Base-by-base conservation (phyloP, 2,888 invertebrate species). In the Brenthis hecate region DNA sequence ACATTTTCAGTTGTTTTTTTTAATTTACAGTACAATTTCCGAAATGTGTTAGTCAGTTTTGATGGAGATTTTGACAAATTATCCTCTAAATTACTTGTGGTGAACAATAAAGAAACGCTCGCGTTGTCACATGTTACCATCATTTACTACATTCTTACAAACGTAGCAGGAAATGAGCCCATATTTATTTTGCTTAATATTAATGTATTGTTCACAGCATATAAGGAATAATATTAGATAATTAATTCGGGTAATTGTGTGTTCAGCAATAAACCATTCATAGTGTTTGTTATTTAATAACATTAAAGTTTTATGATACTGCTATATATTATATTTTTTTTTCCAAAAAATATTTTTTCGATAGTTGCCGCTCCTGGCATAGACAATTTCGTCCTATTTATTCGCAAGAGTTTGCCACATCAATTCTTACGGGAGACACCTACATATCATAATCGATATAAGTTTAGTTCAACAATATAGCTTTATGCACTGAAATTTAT, bases 71-170 rank as follows among this genome's bases (percentile, higher is more conserved):
- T 56, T 56, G 47, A 56, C 56, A 65, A 57, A 68, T 68, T 55
- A 50, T 64, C 50, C 47, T 56, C 63, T 55, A 70, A 66, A 66
- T 64, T 70, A 66, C 47, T 58, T 60, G 43, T 50, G 48, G 63
- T 60, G 63, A 61, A 63, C 61, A 61, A 61, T 62, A 63, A 70
- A 65, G 63, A 60, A 67, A 64, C 62, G 55, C 58, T 19, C 63
- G 64, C 57, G 54, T 50, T 23, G 57, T 54, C 58, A 53, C 28
- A 70, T 62, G 43, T 62, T 14, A 62, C 53, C 43, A 36, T 62
- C 53, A 70, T 67, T 70, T 65, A 65, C 56, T 65, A 28, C 55
- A 60, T 48, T 55, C 36, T 56, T 23, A 65, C 51, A 69, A 65
- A 69, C 65, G 51, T 62, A 53, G 32, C 51, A 32, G 61, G 61